phyloP scores from a whole-genome alignment of 2,888 invertebrate genomes.

The Alentia gelatinosa region DNA sequence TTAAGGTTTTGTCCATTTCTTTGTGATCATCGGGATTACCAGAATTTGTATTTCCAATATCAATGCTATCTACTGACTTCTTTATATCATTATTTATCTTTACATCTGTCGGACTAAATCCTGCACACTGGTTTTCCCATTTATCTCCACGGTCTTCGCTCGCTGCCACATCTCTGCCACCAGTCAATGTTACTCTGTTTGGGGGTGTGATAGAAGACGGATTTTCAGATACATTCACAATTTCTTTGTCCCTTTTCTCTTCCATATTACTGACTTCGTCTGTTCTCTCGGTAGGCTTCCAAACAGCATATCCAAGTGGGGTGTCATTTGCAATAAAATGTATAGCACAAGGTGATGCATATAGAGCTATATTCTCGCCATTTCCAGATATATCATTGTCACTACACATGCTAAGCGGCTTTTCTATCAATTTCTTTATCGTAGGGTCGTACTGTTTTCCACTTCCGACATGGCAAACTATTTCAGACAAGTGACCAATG shows the following conservation, averaged over 20 bases:
- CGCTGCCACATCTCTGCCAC: no score
- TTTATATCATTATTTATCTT: no score
- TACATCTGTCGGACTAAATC: no score
- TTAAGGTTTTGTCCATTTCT: no score
- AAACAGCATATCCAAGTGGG: background rate
- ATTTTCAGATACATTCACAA: background rate
- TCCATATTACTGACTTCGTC: background rate
- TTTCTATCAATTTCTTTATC: no score
- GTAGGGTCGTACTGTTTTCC: background rate
- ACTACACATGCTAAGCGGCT: no score
- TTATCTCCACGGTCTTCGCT: no score
- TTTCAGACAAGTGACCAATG: background rate
- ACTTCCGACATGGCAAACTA: background rate
- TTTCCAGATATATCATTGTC: background rate
- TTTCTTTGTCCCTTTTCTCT: background rate
- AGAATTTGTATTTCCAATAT: no score
- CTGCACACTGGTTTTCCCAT: no score
- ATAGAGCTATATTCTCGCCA: background rate
- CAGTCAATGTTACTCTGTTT: no score
- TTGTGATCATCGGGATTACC: no score
- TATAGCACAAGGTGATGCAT: background rate
- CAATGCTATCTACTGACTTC: no score
- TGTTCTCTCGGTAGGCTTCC: background rate
- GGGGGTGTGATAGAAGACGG: background rate
- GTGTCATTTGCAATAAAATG: background rate